Percentiles rank a stretch among this genome's conserved stretches.
Evolutionary conservation across 1,140 invertebrate species (phyloP).

Genomic region (Bombus sibiricus): DNA sequence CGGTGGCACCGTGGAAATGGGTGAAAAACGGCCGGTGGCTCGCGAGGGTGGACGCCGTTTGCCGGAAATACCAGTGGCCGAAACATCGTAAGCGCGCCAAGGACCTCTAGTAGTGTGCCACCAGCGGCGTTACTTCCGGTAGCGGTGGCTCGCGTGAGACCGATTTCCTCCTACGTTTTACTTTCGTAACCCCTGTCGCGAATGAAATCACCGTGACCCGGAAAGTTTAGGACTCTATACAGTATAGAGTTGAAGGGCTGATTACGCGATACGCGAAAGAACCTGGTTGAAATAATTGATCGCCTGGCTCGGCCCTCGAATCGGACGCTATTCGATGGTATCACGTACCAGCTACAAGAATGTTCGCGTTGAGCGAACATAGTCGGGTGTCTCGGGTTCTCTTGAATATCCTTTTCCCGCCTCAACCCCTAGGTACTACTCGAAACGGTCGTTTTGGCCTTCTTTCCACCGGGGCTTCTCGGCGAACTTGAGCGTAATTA

Average conservation of each 20-base stretch:
- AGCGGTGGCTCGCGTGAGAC: background rate
- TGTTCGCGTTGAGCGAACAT: slow-evolving; percentile 5
- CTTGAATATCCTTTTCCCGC: slow-evolving; percentile 6
- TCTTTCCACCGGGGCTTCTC: slow-evolving; percentile 9
- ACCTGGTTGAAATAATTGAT: background rate
- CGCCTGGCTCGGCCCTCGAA: slow-evolving; percentile 16
- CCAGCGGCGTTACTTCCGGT: slow-evolving; percentile 24
- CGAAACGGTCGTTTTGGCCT: slow-evolving; percentile 19
- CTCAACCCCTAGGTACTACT: background rate
- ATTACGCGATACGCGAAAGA: background rate
- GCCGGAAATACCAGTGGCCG: slow-evolving; percentile 51
- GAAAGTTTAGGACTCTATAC: slow-evolving; percentile 3
- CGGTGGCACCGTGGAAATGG: slow-evolving; percentile 34
- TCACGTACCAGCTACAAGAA: slow-evolving; percentile 35
- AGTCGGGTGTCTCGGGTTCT: slow-evolving; percentile 3
- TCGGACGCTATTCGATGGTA: slow-evolving; percentile 38
- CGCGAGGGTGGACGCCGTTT: slow-evolving; percentile 2
- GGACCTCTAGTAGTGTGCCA: background rate
- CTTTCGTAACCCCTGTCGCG: background rate
- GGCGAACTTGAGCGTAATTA: slow-evolving; percentile 66
- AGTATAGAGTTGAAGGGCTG: background rate
- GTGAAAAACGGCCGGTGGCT: slow-evolving; percentile 69
- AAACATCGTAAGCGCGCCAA: slow-evolving; percentile 11
- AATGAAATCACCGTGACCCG: background rate
- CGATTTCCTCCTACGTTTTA: slow-evolving; percentile 28